Conservation (phyloP, 2,113 vertebrate genomes). For the Cheirogaleus medius region DNA sequence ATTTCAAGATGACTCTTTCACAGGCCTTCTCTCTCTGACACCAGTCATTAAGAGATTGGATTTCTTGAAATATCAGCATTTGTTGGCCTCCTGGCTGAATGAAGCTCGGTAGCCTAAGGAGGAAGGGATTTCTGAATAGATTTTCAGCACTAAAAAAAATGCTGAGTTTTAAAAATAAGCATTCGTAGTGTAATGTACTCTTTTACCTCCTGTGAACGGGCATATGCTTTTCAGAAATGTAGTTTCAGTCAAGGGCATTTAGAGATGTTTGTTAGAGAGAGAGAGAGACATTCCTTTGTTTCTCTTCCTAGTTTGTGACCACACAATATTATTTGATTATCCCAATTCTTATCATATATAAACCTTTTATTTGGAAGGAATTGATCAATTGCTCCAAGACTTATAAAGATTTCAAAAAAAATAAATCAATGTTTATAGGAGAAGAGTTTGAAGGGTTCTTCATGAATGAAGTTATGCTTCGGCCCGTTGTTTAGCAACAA, state of each 20-base stretch:
- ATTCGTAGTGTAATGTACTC: slow-evolving; percentile 51
- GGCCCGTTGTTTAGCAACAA: neutral
- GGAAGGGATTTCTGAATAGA: slow-evolving; percentile 63
- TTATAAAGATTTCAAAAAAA: neutral
- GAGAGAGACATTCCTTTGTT: neutral
- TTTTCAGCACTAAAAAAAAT: slow-evolving; percentile 75
- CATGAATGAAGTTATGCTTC: neutral
- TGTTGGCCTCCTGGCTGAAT: slow-evolving; percentile 32
- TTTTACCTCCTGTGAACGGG: slow-evolving; percentile 50
- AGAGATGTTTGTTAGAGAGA: neutral
- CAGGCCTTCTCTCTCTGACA: slow-evolving; percentile 70
- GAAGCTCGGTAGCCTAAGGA: slow-evolving; percentile 64
- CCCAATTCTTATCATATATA: neutral
- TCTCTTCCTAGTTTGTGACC: neutral
- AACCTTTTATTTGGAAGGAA: neutral
- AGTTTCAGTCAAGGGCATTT: slow-evolving; percentile 35
- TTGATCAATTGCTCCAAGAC: neutral
- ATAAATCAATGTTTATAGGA: neutral
- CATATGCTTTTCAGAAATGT: slow-evolving; percentile 29
- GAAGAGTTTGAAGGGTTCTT: neutral
- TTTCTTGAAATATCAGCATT: slow-evolving; percentile 84
- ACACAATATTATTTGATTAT: neutral
- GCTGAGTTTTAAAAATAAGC: slow-evolving; percentile 65
- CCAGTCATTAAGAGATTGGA: slow-evolving; percentile 85
- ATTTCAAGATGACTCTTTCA: slow-evolving; percentile 80